A percentile compares a stretch with the other conserved stretches of the same genome.
phyloP scores from a whole-genome alignment of 2,113 vertebrate species.

The Myocastor coypus region DNA sequence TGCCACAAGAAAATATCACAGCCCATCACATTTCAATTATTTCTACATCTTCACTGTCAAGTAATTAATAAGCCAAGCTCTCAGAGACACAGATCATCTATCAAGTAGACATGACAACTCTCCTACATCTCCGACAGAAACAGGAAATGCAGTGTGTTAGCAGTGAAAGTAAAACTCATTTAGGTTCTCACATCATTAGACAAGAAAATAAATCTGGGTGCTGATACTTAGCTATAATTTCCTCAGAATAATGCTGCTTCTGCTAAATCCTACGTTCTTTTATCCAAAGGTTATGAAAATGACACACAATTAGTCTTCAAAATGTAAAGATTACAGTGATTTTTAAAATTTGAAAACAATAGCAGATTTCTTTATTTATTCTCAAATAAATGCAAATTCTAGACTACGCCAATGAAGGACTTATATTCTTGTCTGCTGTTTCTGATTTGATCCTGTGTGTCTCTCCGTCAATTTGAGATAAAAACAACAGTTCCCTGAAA shows the following conservation, averaged over 20 bases:
- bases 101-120: not conserved
- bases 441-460: not conserved
- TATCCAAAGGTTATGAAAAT: constrained; percentile 43
- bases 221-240: constrained; percentile 53
- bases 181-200: constrained; percentile 50
- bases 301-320: not conserved
- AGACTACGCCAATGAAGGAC: not conserved
- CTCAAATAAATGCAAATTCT: constrained; percentile 57
- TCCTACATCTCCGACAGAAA: not conserved
- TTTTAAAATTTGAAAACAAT: constrained; percentile 59
- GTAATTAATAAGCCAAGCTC: constrained; percentile 63
- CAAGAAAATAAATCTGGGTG: constrained; percentile 69
- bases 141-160: constrained; percentile 16
- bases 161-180: constrained; percentile 52
- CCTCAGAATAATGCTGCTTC: constrained; percentile 41
- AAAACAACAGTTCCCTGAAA: constrained; percentile 69
- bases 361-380: constrained; percentile 41
- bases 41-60: not conserved
- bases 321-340: not conserved
- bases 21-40: constrained; percentile 49
- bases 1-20: not conserved
- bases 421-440: not conserved
- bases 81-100: not conserved
- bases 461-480: constrained; percentile 19
- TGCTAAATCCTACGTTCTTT: not conserved